Evolutionary conservation across 2,113 vertebrate species (phyloP), one percentile per base, ranked within the genome.

Genomic region (Fukomys damarensis): DNA sequence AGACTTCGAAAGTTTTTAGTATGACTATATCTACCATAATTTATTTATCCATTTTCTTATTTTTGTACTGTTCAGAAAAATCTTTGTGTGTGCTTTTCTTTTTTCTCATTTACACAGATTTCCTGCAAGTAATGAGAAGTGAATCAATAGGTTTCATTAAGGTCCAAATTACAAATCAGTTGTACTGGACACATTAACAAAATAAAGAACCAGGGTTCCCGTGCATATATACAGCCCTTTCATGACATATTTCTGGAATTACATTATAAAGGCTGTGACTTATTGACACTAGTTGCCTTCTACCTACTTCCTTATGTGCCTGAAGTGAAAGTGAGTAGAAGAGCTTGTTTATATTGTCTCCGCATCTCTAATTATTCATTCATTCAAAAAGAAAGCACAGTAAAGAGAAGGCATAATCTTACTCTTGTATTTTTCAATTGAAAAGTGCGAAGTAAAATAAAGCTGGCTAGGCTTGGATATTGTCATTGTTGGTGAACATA

Each of bases 61-160:
- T 92, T 94, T 95, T 96, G 12, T 92, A 20, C 5, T 86, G 8
- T 84, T 86, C 86, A 79, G 70, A 83, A 95, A 94, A 84, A 76
- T 49, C 43, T 76, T 30, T 76, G 72, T 76, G 43, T 28, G 72
- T 76, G 26, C 13, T 76, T 88, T 2, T 86, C 68, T 86, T 86
- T 91, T 46, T 68, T 19, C 56, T 43, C 2, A 81, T 41, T 70
- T 7, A 86, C 28, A 24, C 68, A 24, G 59, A 81, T 85, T 95
- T 93, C 41, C 22, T 95, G 8, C 3, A 58, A 12, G 7, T 63
- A 74, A 65, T 68, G n/a, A 63, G 35, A 91, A 84, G 10, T 86
- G 85, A 89, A 88, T 82, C n/a, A 89, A 72, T 66, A 70, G 65
- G 4, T 52, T 91, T 91, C 28, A 83, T 41, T 88, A 80, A 81